Conservation (phyloP, 2,113 vertebrate species). For the Silurus asotus region DNA sequence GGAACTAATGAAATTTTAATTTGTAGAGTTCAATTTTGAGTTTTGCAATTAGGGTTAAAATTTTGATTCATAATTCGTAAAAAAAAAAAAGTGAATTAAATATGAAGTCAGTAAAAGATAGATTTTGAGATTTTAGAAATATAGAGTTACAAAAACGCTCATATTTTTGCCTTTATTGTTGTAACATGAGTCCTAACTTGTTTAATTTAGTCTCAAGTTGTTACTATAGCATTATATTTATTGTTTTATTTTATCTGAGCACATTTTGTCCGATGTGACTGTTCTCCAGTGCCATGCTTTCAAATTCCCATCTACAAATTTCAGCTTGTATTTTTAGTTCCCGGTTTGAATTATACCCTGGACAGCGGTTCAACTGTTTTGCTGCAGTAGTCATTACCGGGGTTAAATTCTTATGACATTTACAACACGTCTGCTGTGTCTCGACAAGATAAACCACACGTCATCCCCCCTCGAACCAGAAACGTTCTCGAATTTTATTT, state of each 20-base stretch:
- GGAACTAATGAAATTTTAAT: too few relatives aligned
- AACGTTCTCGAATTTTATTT: background rate
- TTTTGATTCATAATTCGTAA: too few relatives aligned
- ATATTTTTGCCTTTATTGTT: too few relatives aligned
- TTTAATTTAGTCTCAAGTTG: background rate
- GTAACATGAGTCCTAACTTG: too few relatives aligned
- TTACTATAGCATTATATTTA: background rate
- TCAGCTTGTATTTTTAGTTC: background rate
- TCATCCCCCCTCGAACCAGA: background rate
- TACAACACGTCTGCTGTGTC: background rate
- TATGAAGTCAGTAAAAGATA: too few relatives aligned
- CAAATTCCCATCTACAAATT: background rate
- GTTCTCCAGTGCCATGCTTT: background rate
- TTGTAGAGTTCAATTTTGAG: too few relatives aligned
- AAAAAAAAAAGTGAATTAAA: too few relatives aligned
- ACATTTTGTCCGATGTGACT: background rate
- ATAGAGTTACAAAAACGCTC: too few relatives aligned
- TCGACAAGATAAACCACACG: conserved; percentile 29
- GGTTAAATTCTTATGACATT: conserved; percentile 10
- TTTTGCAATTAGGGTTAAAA: too few relatives aligned
- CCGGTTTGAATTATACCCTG: background rate
- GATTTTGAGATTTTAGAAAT: too few relatives aligned
- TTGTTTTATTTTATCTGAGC: background rate
- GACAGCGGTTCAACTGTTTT: background rate
- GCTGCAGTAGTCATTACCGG: background rate